phyloP scores from a whole-genome alignment of 1,140 invertebrate genomes.

The Heliconius hewitsoni region DNA sequence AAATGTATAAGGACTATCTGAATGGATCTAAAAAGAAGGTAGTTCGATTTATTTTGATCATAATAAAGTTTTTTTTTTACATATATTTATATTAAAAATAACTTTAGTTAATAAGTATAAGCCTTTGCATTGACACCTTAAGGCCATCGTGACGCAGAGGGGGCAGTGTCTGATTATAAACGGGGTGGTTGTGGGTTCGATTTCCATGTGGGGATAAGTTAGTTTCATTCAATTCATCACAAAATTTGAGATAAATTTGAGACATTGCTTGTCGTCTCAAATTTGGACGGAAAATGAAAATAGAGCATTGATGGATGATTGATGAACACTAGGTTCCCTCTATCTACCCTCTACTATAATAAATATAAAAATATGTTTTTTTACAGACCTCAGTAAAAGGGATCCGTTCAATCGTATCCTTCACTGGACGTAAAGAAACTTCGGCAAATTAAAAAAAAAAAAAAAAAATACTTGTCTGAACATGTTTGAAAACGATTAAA shows the following conservation, averaged over 20 bases:
- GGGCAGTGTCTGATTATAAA: not conserved
- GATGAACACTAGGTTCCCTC: not conserved
- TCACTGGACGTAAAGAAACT: constrained; percentile 88
- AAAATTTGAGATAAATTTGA: too few relatives aligned
- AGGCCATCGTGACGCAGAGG: not conserved
- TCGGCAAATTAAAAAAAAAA: constrained; percentile 23
- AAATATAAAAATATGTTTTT: constrained; percentile 23
- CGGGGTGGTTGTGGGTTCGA: not conserved
- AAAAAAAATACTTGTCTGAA: not conserved
- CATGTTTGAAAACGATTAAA: not conserved
- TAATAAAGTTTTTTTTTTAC: not conserved
- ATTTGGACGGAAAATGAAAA: not conserved
- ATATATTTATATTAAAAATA: too few relatives aligned
- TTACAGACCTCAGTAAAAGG: constrained; percentile 92
- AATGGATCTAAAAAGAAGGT: constrained; percentile 98
- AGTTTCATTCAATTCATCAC: too few relatives aligned
- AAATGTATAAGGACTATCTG: constrained; percentile 99
- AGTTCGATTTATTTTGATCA: constrained; percentile 40
- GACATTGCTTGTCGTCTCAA: not conserved
- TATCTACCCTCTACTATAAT: not conserved
- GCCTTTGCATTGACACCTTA: not conserved
- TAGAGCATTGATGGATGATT: not conserved
- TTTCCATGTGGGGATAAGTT: not conserved
- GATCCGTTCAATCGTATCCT: constrained; percentile 92
- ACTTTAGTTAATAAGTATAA: too few relatives aligned